Evolutionary conservation across 2,113 vertebrate genomes (phyloP), one percentile per base, ranked within the genome.

Genomic region (Phoxinus phoxinus): DNA sequence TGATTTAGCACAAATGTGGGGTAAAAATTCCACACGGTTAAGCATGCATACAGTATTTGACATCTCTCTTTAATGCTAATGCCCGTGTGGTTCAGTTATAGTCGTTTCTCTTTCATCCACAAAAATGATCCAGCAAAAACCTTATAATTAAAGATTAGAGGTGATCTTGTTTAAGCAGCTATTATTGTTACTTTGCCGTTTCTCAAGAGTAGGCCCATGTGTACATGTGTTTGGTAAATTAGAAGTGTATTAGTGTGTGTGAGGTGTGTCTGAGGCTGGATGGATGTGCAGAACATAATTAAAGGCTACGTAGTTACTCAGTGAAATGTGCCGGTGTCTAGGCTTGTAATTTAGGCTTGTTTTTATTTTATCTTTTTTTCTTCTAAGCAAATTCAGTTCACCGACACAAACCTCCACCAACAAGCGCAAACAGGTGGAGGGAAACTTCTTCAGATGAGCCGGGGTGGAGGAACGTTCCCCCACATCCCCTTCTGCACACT

Each of bases 401-500:
- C 81, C 53, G 74, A 86, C 74, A 87, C 30, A 53, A 92, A 61
- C 56, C 35, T 63, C 37, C 58, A 79, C 21, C 53, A 92, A 86
- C 65, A n/a, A 79, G 90, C 51, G 58, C 59, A 73, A 80, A 85
- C 84, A 85, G 84, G 74, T 79, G 74, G 83, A 90, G 89, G 90
- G 90, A 89, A 84, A 91, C 88, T 90, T 92, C 92, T 87, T 86
- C 75, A 82, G 73, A 88, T 56, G n/a, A 15, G 23, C 84, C 76
- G 78, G 61, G 89, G 88, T 92, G 90, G 89, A 90, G 90, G 87
- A 87, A 89, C 88, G 83, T 93, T 86, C 91, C 53, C 75, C 17
- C 56, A 86, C 86, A 86, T 74, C 73, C 79, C 48, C 48, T 73
- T 32, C n/a, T 89, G 87, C 72, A 84, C 46, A 83, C 79, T 56